Base-by-base conservation (phyloP, 2,113 vertebrate genomes). In the Solea senegalensis region DNA sequence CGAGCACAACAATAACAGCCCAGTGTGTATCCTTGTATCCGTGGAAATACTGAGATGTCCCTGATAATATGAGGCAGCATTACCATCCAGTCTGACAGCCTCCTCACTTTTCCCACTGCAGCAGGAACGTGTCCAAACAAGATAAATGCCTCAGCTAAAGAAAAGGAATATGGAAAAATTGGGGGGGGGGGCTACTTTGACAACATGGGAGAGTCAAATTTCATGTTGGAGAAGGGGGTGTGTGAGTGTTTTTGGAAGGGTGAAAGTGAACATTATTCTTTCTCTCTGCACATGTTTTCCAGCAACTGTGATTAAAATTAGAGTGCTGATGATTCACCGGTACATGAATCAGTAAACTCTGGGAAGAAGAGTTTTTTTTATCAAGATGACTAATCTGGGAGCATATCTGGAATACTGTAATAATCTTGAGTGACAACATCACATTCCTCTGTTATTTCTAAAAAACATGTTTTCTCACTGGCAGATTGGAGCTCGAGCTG, bases 51-150 rank as follows among this genome's bases (percentile, higher is more conserved):
- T 58, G 48, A 45, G 34, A 48, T 48, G 46, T 11, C 62, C 65
- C 44, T 80, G 43, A 12, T 52, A 69, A 55, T n/a, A 14, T 70
- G 51, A 71, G 50, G 50, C 39, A 51, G 16, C 8, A 14, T 58
- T 50, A 34, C 14, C 27, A 76, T 73, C 72, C 62, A 70, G 67
- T 58, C 76, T 44, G 50, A 82, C 67, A 66, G 57, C 49, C 57
- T 77, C 43, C 62, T 62, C 63, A 26, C 27, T 56, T 66, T 70
- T 79, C 57, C 63, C 65, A 70, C 68, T 27, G 78, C 65, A 27
- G 56, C 68, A 54, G 68, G 69, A 21, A 88, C 76, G 10, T 70
- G 90, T 82, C 84, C 69, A 64, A 85, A 87, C 90, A 89, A 69
- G 87, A 80, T 26, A 60, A 74, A 77, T 41, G 56, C 52, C 76